Base-by-base conservation (phyloP, 1,140 invertebrate species). In the Belonocnema kinseyi region DNA sequence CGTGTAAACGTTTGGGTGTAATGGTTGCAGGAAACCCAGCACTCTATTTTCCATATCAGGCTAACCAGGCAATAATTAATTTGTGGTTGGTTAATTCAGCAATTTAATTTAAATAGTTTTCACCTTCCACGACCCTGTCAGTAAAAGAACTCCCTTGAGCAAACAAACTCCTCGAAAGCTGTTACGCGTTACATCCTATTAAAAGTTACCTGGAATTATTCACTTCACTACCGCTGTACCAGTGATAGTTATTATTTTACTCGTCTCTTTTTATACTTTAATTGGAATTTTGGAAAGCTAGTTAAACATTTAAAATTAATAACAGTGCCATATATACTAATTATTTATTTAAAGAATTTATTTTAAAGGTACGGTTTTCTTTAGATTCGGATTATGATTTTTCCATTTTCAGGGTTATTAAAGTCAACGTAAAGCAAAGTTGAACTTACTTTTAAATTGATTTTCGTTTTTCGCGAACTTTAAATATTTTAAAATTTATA, bases 11-110 rank as follows among this genome's bases (percentile, higher is more conserved):
- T n/a, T 26, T 10, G 26, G 26, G 26, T 33, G 5, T 33, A 33
- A 51, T 54, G 13, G 66, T 75, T 79, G 75, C 72, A 74, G 73
- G 73, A 75, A 77, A 74, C 52, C 61, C 72, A 50, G 17, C 40
- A 79, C 72, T 75, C 51, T 70, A 51, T 75, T 73, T 74, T 72
- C 71, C 50, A 66, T 73, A 54, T 66, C 26, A 46, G 51, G 53
- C 76, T 51, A 56, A 33, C 11, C 52, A 40, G 13, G 26, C 19
- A 71, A 74, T 77, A 73, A 75, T 79, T 81, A 79, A 83, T 81
- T 80, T 11, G 70, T 77, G 71, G 75, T 82, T 77, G 73, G 75
- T 79, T 79, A 77, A 50, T 50, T 16, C 58, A 61, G 53, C 26
- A 21, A 75, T 16, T 74, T 78, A 78, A 56, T 78, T 79, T 75